These are phyloP conservation scores for Callyntrura sp. DNA, from an alignment of 2,888 invertebrate species.

Conservation along the genomic window DNA sequence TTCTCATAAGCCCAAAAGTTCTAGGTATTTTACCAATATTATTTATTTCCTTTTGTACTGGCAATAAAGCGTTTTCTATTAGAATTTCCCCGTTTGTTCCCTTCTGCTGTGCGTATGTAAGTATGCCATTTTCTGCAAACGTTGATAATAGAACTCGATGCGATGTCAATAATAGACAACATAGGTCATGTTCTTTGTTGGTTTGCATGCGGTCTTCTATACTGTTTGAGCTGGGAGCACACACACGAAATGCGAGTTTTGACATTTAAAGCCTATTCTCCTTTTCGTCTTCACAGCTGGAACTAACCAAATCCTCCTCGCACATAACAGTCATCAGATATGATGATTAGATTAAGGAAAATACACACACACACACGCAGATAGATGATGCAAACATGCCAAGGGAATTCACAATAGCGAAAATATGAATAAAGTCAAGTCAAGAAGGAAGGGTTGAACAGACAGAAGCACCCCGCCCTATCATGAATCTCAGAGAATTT, in stretches of 20 bases:
- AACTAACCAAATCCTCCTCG: slow-evolving; percentile 24
- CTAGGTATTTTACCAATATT: too few species aligned
- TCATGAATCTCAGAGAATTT: slow-evolving; percentile 67
- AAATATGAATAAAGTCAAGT: slow-evolving; percentile 21
- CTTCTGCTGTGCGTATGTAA: too few species aligned
- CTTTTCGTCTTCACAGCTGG: slow-evolving; percentile 47
- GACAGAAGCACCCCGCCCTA: slow-evolving; percentile 63
- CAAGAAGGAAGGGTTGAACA: slow-evolving; percentile 37
- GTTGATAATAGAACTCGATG: not conserved
- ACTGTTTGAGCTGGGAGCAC: not conserved
- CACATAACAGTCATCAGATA: slow-evolving; percentile 44
- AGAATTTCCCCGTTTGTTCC: too few species aligned
- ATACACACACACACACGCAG: not conserved
- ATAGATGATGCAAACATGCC: not conserved
- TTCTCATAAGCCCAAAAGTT: too few species aligned
- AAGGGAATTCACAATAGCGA: not conserved
- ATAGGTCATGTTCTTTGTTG: too few species aligned
- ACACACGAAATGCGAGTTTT: slow-evolving; percentile 40
- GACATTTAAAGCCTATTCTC: slow-evolving; percentile 52
- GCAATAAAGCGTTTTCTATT: too few species aligned
- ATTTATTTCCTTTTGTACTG: slow-evolving; percentile 19
- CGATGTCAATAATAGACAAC: too few species aligned
- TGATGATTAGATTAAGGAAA: slow-evolving; percentile 47
- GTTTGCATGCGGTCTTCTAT: too few species aligned
- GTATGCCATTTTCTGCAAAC: too few species aligned